phyloP scores from a whole-genome alignment of 1,140 invertebrate species.

The Melipona quadrifasciata region DNA sequence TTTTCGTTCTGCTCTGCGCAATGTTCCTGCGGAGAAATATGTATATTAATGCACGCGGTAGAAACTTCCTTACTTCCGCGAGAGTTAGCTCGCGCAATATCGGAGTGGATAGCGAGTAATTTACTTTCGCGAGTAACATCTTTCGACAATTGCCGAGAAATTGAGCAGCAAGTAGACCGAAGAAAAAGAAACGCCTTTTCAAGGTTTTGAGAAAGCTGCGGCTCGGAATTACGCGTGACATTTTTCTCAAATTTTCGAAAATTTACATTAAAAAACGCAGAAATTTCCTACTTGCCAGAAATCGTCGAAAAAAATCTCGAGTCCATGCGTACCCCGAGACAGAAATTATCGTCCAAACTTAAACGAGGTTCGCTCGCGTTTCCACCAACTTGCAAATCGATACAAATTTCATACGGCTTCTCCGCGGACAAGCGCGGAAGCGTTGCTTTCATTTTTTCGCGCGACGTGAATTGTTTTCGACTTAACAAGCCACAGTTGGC shows the following conservation, averaged over 20 bases:
- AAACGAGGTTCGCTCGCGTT: no score
- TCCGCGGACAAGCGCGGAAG: background rate
- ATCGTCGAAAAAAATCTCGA: no score
- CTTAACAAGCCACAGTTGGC: constrained; percentile 30
- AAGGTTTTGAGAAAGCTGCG: no score
- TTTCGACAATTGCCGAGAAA: background rate
- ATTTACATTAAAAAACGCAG: no score
- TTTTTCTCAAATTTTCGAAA: no score
- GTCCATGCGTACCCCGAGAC: no score
- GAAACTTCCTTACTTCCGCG: background rate
- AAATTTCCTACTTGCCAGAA: no score
- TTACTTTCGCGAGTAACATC: background rate
- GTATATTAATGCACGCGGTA: background rate
- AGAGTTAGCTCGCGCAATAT: background rate
- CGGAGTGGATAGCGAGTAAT: background rate
- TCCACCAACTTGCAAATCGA: no score
- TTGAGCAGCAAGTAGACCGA: background rate
- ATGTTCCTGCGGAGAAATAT: background rate
- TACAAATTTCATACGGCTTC: background rate
- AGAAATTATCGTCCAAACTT: no score
- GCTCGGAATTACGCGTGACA: no score
- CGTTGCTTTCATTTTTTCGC: background rate
- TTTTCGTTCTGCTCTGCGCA: background rate
- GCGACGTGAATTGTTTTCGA: constrained; percentile 12
- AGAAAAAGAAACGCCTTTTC: background rate